Evolutionary conservation across 2,797 vertebrate genomes (phyloP).

Genomic region (Pseudotriccus pelzelni): DNA sequence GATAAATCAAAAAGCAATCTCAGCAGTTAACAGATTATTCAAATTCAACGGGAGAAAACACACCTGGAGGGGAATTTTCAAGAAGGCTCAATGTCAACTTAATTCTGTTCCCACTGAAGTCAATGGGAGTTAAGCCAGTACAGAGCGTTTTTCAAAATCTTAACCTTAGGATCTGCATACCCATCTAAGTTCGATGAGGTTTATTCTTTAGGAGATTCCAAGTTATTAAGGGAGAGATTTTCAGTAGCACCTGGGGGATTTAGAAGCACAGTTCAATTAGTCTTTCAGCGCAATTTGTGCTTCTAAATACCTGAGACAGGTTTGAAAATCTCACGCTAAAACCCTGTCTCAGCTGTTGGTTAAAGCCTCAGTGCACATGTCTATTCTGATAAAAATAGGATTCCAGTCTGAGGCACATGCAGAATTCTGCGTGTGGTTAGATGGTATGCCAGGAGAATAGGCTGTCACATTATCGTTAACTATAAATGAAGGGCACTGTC

Average conservation of each 20-base stretch:
- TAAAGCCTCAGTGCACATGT: slow-evolving; percentile 64
- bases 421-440: slow-evolving; percentile 19
- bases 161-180: slow-evolving; percentile 50
- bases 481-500: slow-evolving; percentile 56
- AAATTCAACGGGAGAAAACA: slow-evolving; percentile 45
- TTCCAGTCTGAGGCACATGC: slow-evolving; percentile 30
- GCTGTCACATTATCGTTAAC: slow-evolving; percentile 61
- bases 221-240: slow-evolving; percentile 62
- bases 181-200: slow-evolving; percentile 51
- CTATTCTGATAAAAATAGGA: slow-evolving; percentile 62
- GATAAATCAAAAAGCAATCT: slow-evolving; percentile 52
- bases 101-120: slow-evolving; percentile 54
- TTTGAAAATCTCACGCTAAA: slow-evolving; percentile 63
- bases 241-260: slow-evolving; percentile 60
- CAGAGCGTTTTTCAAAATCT: slow-evolving; percentile 35
- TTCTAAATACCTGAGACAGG: slow-evolving; percentile 69
- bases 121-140: slow-evolving; percentile 55
- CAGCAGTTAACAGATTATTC: slow-evolving; percentile 64
- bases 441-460: slow-evolving; percentile 25
- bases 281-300: slow-evolving; percentile 50
- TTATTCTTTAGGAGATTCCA: slow-evolving; percentile 59
- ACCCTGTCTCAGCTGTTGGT: slow-evolving; percentile 51
- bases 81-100: slow-evolving; percentile 61
- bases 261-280: slow-evolving; percentile 66
- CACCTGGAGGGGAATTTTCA: slow-evolving; percentile 61